Evolutionary conservation across 1,140 invertebrate species (phyloP).

Genomic region (Tribolium madens): DNA sequence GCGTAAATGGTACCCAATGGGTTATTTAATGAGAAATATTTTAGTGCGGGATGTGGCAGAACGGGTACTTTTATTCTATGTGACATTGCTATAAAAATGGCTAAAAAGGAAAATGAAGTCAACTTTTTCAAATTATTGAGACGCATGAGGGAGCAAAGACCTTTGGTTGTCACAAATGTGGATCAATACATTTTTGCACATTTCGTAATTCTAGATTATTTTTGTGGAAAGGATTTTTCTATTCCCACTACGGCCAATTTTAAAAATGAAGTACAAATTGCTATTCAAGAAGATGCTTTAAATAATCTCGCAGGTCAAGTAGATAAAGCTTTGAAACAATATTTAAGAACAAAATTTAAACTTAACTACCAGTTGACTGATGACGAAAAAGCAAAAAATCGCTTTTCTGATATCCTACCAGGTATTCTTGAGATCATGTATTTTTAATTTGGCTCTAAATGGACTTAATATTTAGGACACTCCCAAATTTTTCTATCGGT

Average conservation of each 20-base stretch:
- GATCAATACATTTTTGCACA: constrained; percentile 35
- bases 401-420: background rate
- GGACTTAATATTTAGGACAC: background rate
- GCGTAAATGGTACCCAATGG: background rate
- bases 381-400: background rate
- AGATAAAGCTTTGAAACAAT: background rate
- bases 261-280: background rate
- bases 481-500: background rate
- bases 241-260: background rate
- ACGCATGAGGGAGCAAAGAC: background rate
- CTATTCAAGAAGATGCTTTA: background rate
- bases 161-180: background rate
- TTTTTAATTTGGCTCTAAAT: background rate
- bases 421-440: background rate
- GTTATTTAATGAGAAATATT: background rate
- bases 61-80: constrained; percentile 15
- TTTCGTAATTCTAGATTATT: constrained; percentile 15
- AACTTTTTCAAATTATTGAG: constrained; percentile 1
- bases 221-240: background rate
- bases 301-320: background rate
- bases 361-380: background rate
- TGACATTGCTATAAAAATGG: background rate
- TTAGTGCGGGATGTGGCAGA: constrained; percentile 6
- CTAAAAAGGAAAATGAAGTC: background rate
- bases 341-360: background rate